Conservation (phyloP, 2,888 invertebrate genomes). For the Strigamia maritima region DNA sequence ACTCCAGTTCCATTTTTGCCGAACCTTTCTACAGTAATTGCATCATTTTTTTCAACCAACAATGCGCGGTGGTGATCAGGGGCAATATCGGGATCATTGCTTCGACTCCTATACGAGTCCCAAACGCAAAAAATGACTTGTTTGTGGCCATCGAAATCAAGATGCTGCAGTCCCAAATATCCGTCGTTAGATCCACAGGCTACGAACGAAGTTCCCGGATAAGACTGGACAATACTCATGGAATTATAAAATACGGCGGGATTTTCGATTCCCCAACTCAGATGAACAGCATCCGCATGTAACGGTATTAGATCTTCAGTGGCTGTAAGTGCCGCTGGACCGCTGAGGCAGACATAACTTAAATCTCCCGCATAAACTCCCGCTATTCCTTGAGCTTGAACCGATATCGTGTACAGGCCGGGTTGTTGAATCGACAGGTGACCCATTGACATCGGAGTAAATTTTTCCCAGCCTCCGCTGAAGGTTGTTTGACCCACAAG, state of each 20-base stretch:
- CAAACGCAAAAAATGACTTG: not conserved
- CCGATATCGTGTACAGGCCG: not conserved
- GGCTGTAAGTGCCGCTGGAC: not conserved
- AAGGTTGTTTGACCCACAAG: not conserved
- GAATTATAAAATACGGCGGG: not conserved
- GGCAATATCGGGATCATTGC: not conserved
- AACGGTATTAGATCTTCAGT: not conserved
- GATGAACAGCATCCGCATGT: conserved; percentile 6
- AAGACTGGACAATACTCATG: not conserved
- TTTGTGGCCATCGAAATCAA: not conserved
- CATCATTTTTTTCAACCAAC: not conserved
- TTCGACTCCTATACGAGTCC: not conserved
- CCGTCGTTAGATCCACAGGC: not conserved
- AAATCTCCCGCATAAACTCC: conserved; percentile 24
- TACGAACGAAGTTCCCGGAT: conserved; percentile 2
- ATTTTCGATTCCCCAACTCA: not conserved
- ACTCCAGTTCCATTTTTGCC: not conserved
- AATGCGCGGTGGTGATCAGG: not conserved
- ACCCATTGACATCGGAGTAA: not conserved
- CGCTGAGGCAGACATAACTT: not conserved
- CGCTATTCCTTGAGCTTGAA: not conserved
- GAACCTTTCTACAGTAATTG: not conserved
- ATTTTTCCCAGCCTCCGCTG: not conserved
- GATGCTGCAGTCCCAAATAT: not conserved
- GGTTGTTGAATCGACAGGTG: not conserved